These are phyloP conservation scores for Geophilus truncorum DNA, from an alignment of 2,888 invertebrate species.

Conservation along the genomic window DNA sequence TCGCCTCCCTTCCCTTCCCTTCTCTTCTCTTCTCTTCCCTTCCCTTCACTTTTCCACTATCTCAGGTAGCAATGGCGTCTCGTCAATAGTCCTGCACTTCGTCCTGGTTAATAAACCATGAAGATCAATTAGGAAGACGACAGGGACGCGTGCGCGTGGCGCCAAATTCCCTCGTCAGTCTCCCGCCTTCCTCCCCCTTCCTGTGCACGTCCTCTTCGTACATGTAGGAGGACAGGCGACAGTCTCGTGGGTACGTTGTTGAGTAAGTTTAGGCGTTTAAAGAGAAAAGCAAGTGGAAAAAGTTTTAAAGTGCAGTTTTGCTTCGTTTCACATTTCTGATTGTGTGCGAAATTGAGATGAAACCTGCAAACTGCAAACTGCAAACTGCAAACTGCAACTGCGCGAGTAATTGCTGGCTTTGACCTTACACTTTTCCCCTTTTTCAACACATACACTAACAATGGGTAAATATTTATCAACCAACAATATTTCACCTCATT, in stretches of 20 bases:
- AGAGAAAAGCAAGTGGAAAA: constrained; percentile 11
- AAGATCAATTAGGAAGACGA: constrained; percentile 27
- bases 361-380: too few species aligned
- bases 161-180: constrained; percentile 10
- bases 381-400: too few species aligned
- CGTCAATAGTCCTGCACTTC: constrained; percentile 25
- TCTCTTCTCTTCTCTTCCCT: too few species aligned
- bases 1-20: background rate
- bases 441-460: too few species aligned
- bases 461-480: too few species aligned
- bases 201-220: constrained; percentile 5
- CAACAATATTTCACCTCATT: too few species aligned
- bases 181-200: background rate
- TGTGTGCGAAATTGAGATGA: too few species aligned
- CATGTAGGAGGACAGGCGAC: constrained; percentile 13
- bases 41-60: background rate
- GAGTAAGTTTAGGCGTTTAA: constrained; percentile 17
- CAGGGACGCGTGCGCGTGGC: constrained; percentile 25
- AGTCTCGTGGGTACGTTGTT: constrained; percentile 18
- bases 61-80: constrained; percentile 27
- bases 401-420: too few species aligned
- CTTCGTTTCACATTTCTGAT: background rate
- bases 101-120: constrained; percentile 27
- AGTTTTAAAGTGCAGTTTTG: constrained; percentile 17
- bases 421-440: too few species aligned